Percentiles rank a stretch among this genome's conserved stretches.
phyloP scores from a whole-genome alignment of 2,797 vertebrate species.

The Xenops minutus region DNA sequence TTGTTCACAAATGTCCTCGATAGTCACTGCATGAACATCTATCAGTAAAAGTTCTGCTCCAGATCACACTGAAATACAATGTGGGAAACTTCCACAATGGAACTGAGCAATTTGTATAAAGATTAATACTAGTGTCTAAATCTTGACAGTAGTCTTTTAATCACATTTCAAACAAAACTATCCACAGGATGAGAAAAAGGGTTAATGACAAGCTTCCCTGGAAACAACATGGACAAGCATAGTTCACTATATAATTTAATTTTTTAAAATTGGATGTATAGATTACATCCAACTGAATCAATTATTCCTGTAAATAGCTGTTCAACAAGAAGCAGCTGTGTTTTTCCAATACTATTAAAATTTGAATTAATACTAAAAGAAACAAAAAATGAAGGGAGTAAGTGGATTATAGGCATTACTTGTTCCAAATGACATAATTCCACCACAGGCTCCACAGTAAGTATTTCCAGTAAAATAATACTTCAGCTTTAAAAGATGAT shows the following conservation, averaged over 20 bases:
- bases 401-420: conserved; percentile 27
- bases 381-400: conserved; percentile 34
- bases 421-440: conserved; percentile 38
- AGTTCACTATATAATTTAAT: conserved; percentile 14
- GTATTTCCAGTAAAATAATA: conserved; percentile 42
- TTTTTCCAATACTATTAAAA: conserved; percentile 59
- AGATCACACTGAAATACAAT: background rate
- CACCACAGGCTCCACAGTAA: conserved; percentile 10
- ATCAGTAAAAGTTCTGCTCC: conserved; percentile 11
- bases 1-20: background rate
- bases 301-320: conserved; percentile 28
- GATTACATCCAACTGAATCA: conserved; percentile 11
- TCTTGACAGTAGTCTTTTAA: conserved; percentile 26
- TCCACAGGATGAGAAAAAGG: conserved; percentile 8
- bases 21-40: background rate
- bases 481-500: conserved; percentile 24
- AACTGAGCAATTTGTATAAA: background rate
- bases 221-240: conserved; percentile 35
- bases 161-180: background rate
- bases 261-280: conserved; percentile 47
- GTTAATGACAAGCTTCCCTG: conserved; percentile 4
- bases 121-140: background rate
- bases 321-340: conserved; percentile 39
- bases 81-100: background rate
- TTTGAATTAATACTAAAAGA: conserved; percentile 46